Evolutionary conservation across 2,113 vertebrate species (phyloP).

Genomic region (Dipodomys spectabilis): DNA sequence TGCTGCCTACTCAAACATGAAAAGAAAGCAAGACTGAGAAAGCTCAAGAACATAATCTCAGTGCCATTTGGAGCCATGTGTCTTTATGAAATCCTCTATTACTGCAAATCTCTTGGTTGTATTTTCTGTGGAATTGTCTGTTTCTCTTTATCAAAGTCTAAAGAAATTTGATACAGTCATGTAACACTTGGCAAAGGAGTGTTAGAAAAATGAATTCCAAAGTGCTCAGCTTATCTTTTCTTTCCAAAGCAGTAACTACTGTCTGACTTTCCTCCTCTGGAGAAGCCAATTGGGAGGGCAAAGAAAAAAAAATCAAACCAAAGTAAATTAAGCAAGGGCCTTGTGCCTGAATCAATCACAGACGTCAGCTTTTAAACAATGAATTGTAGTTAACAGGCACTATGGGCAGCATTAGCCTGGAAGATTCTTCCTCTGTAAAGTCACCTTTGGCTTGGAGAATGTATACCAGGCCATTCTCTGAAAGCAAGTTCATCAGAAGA

Average conservation of each 20-base stretch:
- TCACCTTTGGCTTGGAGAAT: constrained; percentile 65
- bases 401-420: constrained; percentile 56
- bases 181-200: constrained; percentile 73
- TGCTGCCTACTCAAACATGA: constrained; percentile 74
- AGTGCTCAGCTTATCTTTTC: constrained; percentile 79
- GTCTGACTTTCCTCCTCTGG: constrained; percentile 71
- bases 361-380: constrained; percentile 78
- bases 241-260: constrained; percentile 73
- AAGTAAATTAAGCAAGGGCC: constrained; percentile 83
- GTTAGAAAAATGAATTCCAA: constrained; percentile 75
- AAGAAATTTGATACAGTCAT: constrained; percentile 77
- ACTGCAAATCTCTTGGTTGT: constrained; percentile 77
- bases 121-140: constrained; percentile 81
- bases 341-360: constrained; percentile 80
- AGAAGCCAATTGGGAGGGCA: constrained; percentile 68
- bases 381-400: constrained; percentile 74
- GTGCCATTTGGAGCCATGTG: constrained; percentile 74
- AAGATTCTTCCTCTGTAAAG: constrained; percentile 73
- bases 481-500: constrained; percentile 1
- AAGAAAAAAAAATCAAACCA: constrained; percentile 58
- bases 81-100: constrained; percentile 81
- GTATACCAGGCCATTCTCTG: constrained; percentile 35
- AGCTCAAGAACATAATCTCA: constrained; percentile 76
- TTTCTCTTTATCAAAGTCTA: constrained; percentile 81
- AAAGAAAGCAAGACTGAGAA: constrained; percentile 76